Conservation (phyloP, 2,888 invertebrate species). For the Gibbula magus region DNA sequence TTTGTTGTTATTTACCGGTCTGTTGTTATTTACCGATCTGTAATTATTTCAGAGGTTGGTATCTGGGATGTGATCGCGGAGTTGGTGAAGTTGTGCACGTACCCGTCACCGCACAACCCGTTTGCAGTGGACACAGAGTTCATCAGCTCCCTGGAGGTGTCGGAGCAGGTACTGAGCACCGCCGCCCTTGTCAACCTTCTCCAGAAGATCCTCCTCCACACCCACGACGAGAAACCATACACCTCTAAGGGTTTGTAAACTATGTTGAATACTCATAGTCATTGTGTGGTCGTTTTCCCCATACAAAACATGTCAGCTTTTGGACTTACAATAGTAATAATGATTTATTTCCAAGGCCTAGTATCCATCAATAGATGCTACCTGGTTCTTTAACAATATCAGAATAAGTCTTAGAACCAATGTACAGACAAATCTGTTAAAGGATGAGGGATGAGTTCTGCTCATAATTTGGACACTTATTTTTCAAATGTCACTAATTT, state of each 20-base stretch:
- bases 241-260: slow-evolving; percentile 57
- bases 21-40: background rate
- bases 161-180: slow-evolving; percentile 58
- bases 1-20: too few relatives aligned
- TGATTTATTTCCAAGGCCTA: too few relatives aligned
- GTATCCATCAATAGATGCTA: too few relatives aligned
- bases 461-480: too few relatives aligned
- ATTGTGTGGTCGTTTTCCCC: background rate
- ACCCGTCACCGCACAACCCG: slow-evolving; percentile 66
- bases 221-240: slow-evolving; percentile 59
- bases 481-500: too few relatives aligned
- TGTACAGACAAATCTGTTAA: too few relatives aligned
- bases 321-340: too few relatives aligned
- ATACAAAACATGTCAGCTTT: too few relatives aligned
- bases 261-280: background rate
- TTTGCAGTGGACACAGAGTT: slow-evolving; percentile 67
- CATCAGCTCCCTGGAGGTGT: slow-evolving; percentile 54
- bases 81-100: slow-evolving; percentile 66
- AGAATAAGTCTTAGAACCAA: too few relatives aligned
- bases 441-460: too few relatives aligned
- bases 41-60: slow-evolving; percentile 54
- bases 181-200: slow-evolving; percentile 61
- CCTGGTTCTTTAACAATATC: too few relatives aligned
- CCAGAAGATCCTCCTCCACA: slow-evolving; percentile 60
- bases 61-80: slow-evolving; percentile 66